Percentiles rank a stretch among this genome's conserved stretches.
Conservation (phyloP, 2,888 invertebrate species). For the Yponomeuta plumbellus region DNA sequence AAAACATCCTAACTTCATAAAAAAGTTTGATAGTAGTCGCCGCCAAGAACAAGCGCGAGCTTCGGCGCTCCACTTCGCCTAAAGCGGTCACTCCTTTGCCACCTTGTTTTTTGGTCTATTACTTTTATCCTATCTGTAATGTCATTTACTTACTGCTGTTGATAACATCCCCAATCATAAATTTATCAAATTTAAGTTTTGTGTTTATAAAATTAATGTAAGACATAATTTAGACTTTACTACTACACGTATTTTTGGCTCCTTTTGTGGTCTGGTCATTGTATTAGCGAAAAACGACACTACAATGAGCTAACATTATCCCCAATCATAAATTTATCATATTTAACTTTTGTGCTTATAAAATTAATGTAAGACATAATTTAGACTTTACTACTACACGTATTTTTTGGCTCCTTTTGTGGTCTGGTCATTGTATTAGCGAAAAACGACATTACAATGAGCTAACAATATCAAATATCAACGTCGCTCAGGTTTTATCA, state of each 20-base stretch:
- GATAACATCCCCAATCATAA: not conserved
- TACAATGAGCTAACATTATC: conserved; percentile 3
- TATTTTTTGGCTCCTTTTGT: not conserved
- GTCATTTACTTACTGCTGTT: not conserved
- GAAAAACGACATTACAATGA: not conserved
- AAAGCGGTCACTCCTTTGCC: not conserved
- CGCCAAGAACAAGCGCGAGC: not conserved
- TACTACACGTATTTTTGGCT: no score
- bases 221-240: no score
- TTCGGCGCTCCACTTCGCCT: not conserved
- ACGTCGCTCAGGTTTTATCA: not conserved
- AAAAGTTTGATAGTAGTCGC: conserved; percentile 19
- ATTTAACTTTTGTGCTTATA: no score
- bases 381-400: no score
- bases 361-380: no score
- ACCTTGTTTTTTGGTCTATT: not conserved
- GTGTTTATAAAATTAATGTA: no score
- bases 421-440: not conserved
- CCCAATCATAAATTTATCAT: no score
- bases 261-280: not conserved
- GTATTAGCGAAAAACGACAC: not conserved
- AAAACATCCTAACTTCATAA: conserved; percentile 25
- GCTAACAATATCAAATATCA: conserved; percentile 10
- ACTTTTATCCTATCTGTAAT: not conserved
- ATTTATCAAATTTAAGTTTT: no score